Base-by-base conservation (phyloP, 2,113 vertebrate species). In the Brachirus orientalis region DNA sequence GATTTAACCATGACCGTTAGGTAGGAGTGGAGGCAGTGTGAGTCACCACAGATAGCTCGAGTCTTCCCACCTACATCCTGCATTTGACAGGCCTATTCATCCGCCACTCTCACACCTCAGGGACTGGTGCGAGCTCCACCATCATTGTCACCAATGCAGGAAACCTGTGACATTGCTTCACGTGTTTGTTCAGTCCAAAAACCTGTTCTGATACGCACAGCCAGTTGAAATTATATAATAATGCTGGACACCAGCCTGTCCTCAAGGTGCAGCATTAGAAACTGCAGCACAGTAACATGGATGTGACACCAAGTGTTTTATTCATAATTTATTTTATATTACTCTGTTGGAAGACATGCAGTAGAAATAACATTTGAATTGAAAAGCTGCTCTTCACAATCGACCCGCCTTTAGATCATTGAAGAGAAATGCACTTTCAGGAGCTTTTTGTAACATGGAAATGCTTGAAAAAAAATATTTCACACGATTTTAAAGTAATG, bases 11-110 rank as follows among this genome's bases (percentile, higher is more conserved):
- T 77, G 70, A 63, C 71, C 84, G 58, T 40, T 67, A 78, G 79
- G 77, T 75, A 71, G 86, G 77, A 80, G 85, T 72, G 77, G 63
- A 87, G 83, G 82, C 76, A 65, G 83, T 7, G 54, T 90, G 88
- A 90, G 54, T 88, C 88, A 88, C 65, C 83, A 40, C 64, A 71
- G 77, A 80, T 74, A 73, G 57, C 75, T 78, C 35, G 10, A 80
- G 69, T 72, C 85, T 51, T 86, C 80, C 83, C 86, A 73, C 83
- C 84, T 85, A 74, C 79, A 9, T 69, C 68, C 77, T 58, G 73
- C 76, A 57, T 72, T 65, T 63, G 65, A 65, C 73, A 69, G 82
- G 73, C 69, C 72, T 69, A 40, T 66, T 81, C 77, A 74, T 51
- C 75, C 37, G 40, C 62, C 77, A 78, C 74, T 73, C 55, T 57